A percentile compares a stretch with the other conserved stretches of the same genome.
phyloP scores from a whole-genome alignment of 2,888 invertebrate genomes.

The Cerastis leucographa region DNA sequence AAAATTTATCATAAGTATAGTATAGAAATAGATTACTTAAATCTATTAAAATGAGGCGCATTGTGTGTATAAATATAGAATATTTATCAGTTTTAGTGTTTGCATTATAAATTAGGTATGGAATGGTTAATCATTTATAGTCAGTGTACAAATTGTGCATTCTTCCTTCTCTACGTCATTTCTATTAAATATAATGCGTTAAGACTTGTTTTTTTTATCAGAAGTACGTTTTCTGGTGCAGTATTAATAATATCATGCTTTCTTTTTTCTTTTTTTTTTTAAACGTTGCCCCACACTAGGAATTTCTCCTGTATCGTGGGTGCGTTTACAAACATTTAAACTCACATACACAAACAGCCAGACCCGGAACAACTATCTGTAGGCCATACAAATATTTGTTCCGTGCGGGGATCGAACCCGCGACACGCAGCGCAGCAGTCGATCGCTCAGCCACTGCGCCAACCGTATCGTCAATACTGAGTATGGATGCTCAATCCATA shows the following conservation, averaged over 20 bases:
- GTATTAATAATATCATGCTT: not conserved
- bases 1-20: constrained; percentile 38
- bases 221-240: not conserved
- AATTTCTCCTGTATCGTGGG: too few species aligned
- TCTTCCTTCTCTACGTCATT: constrained; percentile 16
- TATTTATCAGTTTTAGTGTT: constrained; percentile 30
- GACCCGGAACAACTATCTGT: too few species aligned
- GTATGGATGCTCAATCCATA: not conserved
- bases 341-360: too few species aligned
- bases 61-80: constrained; percentile 28
- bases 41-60: constrained; percentile 38
- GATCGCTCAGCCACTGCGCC: too few species aligned
- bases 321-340: too few species aligned
- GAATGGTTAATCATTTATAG: constrained; percentile 58
- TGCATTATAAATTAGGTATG: constrained; percentile 48
- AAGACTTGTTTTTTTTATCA: constrained; percentile 17
- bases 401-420: too few species aligned
- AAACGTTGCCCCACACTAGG: too few species aligned
- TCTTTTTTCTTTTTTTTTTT: too few species aligned
- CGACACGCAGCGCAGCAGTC: too few species aligned
- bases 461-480: too few species aligned
- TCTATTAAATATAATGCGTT: not conserved
- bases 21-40: constrained; percentile 30
- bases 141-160: constrained; percentile 47
- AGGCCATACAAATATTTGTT: too few species aligned